phyloP scores from a whole-genome alignment of 2,888 invertebrate genomes.

The Dendrolimus pini region DNA sequence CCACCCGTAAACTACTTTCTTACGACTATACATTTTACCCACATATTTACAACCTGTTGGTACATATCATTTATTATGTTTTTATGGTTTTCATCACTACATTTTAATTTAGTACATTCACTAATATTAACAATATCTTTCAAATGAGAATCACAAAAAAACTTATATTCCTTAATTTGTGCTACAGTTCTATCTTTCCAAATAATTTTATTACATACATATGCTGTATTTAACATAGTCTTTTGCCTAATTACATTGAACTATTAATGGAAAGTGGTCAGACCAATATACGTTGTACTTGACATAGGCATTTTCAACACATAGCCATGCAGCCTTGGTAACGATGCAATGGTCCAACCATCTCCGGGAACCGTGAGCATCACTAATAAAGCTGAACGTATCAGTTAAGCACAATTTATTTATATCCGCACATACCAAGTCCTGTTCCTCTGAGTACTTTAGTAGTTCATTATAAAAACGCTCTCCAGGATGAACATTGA shows the following conservation, averaged over 20 bases:
- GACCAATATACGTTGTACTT: constrained; percentile 3
- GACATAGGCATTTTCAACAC: not conserved
- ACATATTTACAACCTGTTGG: not conserved
- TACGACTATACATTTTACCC: not conserved
- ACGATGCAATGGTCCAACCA: constrained; percentile 6
- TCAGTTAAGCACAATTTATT: not conserved
- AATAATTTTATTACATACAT: too few species aligned
- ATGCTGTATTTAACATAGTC: too few species aligned
- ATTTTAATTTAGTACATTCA: constrained; percentile 1
- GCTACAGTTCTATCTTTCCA: too few species aligned
- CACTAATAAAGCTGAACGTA: constrained; percentile 2
- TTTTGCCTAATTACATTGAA: too few species aligned
- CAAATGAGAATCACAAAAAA: not conserved
- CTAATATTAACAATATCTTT: constrained; percentile 2
- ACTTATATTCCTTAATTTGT: not conserved
- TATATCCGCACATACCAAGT: not conserved
- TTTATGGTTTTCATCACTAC: not conserved
- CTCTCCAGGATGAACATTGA: constrained; percentile 1
- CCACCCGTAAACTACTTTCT: not conserved
- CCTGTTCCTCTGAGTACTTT: not conserved
- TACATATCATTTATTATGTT: not conserved
- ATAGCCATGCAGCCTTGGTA: not conserved
- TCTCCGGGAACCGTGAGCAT: not conserved
- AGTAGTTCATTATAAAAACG: not conserved
- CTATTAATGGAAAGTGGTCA: constrained; percentile 4